Evolutionary conservation across 1,140 invertebrate genomes (phyloP).

Genomic region (Drosophila parabipectinata): DNA sequence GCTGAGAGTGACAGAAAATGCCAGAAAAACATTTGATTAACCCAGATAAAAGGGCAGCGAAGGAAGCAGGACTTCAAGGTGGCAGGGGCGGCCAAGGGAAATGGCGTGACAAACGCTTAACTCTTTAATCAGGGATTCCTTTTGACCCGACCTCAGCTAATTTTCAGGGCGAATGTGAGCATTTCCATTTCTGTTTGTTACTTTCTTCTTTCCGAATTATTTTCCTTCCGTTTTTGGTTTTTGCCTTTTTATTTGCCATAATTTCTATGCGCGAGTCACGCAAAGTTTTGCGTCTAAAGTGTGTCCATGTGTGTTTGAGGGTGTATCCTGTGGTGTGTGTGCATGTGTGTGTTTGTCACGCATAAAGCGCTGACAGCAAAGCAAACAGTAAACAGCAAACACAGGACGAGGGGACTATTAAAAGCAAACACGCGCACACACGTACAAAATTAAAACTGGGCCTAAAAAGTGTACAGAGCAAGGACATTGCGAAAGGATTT

Average conservation of each 20-base stretch:
- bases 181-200: conserved; percentile 36
- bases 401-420: conserved; percentile 59
- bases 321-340: conserved; percentile 8
- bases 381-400: conserved; percentile 64
- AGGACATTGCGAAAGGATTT: conserved; percentile 73
- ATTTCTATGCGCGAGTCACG: conserved; percentile 62
- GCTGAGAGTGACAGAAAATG: conserved; percentile 38
- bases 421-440: conserved; percentile 55
- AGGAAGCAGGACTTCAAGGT: conserved; percentile 9
- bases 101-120: conserved; percentile 76
- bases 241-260: conserved; percentile 49
- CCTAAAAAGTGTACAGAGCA: conserved; percentile 72
- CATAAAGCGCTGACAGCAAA: conserved; percentile 77
- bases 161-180: conserved; percentile 58
- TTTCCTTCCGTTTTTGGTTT: conserved; percentile 24
- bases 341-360: conserved; percentile 73
- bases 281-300: conserved; percentile 56
- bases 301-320: conserved; percentile 8
- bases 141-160: conserved; percentile 32
- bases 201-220: conserved; percentile 5
- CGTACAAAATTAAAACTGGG: conserved; percentile 61
- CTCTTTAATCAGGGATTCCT: conserved; percentile 72
- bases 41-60: conserved; percentile 45
- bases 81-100: conserved; percentile 7
- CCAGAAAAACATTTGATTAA: conserved; percentile 57